Evolutionary conservation across 1,140 invertebrate species (phyloP), one percentile per base, ranked within the genome.

Genomic region (Cydia strobilella): DNA sequence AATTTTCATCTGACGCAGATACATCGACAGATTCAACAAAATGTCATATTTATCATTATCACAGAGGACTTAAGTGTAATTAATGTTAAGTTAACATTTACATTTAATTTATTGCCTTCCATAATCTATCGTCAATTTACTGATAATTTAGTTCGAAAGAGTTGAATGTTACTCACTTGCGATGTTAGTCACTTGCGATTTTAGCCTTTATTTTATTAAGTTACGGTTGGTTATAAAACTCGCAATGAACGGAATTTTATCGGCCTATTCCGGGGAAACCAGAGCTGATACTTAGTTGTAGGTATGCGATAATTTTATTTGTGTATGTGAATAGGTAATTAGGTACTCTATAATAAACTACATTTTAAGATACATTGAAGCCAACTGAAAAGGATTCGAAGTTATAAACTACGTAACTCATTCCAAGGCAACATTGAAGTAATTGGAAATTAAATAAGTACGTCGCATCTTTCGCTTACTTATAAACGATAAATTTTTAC

Each of bases 21-120:
- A 69, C 23, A 66, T 31, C 27, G 63, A 66, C 63, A 65, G 63
- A 69, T 69, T 69, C 65, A 69, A 66, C 65, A 35, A 45, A 45
- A 31, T 69, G 65, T 69, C 65, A 69, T 69, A 69, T 69, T 69
- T 69, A 69, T 18, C 27, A 69, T 69, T 69, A 69, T 69, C 65
- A 69, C 65, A 69, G 65, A 42, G 65, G 65, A 69, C 18, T 69
- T 69, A 69, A 35, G 15, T n/a, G n/a, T 35, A 18, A 51, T 51
- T 51, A 51, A n/a, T 39, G 35, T 9, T 39, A 65, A 65, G 63
- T 65, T 54, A 66, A 72, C 13, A 72, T 72, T 51, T 72, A 25
- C 10, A 72, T 72, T 27, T 72, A 25, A 3, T 73, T 73, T 73
- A 73, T 51, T 73, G 45, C 45, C n/a, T 20, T 69, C 27, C 7